Conservation (phyloP, 2,113 vertebrate genomes). For the Antigone vipio region DNA sequence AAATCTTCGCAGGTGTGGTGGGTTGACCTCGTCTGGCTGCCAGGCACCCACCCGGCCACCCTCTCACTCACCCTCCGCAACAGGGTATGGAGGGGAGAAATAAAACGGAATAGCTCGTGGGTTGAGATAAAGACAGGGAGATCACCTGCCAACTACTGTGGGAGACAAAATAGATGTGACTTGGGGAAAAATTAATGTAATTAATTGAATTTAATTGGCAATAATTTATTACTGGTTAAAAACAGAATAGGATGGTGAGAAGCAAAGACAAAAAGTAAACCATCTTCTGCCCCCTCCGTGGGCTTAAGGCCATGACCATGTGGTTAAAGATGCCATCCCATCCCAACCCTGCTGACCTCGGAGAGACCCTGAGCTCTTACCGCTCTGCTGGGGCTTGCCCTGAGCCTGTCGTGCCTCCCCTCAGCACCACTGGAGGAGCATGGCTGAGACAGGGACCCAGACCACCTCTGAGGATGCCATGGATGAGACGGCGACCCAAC, state of each 20-base stretch:
- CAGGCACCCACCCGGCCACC: too few relatives aligned
- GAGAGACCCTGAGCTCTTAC: neutral
- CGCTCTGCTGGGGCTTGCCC: neutral
- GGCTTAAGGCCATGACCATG: too few relatives aligned
- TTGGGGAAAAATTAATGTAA: neutral
- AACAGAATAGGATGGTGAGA: neutral
- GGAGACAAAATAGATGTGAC: accelerated
- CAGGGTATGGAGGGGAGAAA: neutral
- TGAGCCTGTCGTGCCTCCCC: neutral
- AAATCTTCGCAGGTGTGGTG: neutral
- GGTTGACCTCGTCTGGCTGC: neutral
- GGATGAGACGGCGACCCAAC: too few relatives aligned
- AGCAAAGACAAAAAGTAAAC: neutral
- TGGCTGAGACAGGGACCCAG: neutral
- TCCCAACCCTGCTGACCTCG: neutral
- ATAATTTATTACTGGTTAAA: neutral
- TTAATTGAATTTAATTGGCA: neutral
- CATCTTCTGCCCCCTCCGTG: neutral
- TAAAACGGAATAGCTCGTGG: accelerated
- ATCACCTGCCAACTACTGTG: neutral
- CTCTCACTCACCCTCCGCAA: neutral
- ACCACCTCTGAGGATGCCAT: neutral
- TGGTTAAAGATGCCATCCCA: accelerated
- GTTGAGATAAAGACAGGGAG: neutral
- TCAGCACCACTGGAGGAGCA: neutral